phyloP scores from a whole-genome alignment of 2,113 vertebrate species.

The Nycticryphes semicollaris region DNA sequence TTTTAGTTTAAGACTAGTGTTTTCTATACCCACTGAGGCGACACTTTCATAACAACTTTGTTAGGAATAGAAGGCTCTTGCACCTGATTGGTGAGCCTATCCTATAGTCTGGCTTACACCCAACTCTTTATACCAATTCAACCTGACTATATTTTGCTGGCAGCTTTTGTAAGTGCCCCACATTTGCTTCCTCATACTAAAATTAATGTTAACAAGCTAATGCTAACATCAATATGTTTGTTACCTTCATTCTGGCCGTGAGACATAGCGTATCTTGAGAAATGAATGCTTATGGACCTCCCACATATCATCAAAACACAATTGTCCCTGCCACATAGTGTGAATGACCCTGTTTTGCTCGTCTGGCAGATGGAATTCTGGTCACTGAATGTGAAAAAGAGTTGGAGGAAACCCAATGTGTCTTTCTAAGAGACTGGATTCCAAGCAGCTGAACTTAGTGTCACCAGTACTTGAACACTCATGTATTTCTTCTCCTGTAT shows the following conservation, averaged over 20 bases:
- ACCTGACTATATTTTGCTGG: neutral
- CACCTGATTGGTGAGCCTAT: neutral
- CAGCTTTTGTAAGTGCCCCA: neutral
- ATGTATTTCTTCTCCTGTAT: neutral
- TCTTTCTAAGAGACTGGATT: neutral
- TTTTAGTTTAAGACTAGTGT: neutral
- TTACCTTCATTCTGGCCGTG: neutral
- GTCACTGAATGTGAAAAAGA: neutral
- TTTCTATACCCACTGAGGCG: neutral
- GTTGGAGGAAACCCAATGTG: rapidly evolving
- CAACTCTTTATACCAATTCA: neutral
- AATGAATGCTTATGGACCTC: neutral
- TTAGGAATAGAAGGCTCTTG: neutral
- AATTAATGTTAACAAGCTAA: neutral
- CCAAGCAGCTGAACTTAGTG: neutral
- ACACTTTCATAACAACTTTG: neutral
- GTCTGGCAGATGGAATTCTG: neutral
- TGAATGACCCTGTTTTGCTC: neutral
- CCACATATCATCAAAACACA: neutral
- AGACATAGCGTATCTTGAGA: neutral
- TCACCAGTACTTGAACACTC: neutral
- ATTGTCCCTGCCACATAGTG: neutral
- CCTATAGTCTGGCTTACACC: neutral
- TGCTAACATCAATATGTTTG: neutral
- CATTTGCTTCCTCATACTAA: neutral